Percentiles rank a stretch among this genome's conserved stretches.
Conservation (phyloP, 2,888 invertebrate species). For the Ennomos quercinarius region DNA sequence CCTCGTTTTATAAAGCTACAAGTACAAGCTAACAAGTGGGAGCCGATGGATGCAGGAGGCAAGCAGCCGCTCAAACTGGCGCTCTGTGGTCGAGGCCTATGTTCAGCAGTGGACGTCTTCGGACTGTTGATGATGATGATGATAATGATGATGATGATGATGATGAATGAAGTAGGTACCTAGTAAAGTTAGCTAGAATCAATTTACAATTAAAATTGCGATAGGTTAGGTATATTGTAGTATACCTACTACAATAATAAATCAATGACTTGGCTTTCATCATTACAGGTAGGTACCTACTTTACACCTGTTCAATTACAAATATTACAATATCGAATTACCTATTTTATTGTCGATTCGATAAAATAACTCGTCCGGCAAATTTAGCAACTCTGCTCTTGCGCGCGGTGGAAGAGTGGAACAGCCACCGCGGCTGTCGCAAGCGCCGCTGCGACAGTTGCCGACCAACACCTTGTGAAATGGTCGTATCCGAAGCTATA, state of each 20-base stretch:
- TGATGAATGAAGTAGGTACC: too few relatives aligned
- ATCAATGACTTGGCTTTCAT: conserved; percentile 50
- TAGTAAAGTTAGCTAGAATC: conserved; percentile 2
- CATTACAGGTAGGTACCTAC: conserved; percentile 41
- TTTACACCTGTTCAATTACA: conserved; percentile 56
- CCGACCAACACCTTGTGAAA: conserved; percentile 79
- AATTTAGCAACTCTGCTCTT: conserved; percentile 74
- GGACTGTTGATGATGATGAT: too few relatives aligned
- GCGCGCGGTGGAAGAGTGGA: conserved; percentile 59
- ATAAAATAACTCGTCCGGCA: conserved; percentile 68
- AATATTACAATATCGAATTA: conserved; percentile 61
- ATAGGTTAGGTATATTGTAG: too few relatives aligned
- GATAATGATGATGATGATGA: too few relatives aligned
- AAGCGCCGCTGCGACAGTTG: conserved; percentile 68
- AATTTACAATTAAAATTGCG: conserved; percentile 19
- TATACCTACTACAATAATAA: conserved; percentile 20
- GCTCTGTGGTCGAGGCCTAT: too few relatives aligned
- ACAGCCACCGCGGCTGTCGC: conserved; percentile 61
- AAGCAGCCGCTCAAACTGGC: too few relatives aligned
- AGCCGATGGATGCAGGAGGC: too few relatives aligned
- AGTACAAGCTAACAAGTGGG: too few relatives aligned
- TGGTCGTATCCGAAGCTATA: conserved; percentile 83
- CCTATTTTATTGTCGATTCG: conserved; percentile 56
- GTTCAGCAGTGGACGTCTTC: too few relatives aligned
- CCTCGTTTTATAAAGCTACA: too few relatives aligned